Evolutionary conservation across 2,888 invertebrate genomes (phyloP), one percentile per base, ranked within the genome.

Genomic region (Margaritifera margaritifera): DNA sequence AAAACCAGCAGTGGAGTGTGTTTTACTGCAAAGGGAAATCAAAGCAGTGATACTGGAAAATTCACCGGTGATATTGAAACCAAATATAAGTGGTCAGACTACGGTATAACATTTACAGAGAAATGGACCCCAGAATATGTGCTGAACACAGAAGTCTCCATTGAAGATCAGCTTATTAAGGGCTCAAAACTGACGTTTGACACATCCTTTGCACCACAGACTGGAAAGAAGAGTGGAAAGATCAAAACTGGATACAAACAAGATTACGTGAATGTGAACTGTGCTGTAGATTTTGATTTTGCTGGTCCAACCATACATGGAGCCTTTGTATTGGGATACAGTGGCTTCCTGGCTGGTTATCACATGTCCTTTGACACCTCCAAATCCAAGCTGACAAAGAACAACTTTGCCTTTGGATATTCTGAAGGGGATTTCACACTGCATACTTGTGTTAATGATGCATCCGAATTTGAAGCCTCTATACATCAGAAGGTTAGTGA

Each of bases 101-200:
- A 90, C 84, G 92, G 98, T 82, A 90, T 98, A 70, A 96, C 97
- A 64, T 95, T 99, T 90, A 95, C 96, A 82, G 99, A 99, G 91
- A 99, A 96, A 91, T 99, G 99, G 99, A 98, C 96, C 91, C 99
- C 99, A 74, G 97, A 98, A 90, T 99, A 99, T 91, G 95, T 96
- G 67, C 92, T 99, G 80, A 87, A 89, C 65, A 96, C 97, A 64
- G 98, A 98, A 90, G 92, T 98, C 74, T 94, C 96, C 68, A 92
- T 98, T 69, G 94, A 95, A 88, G 97, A 99, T 91, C 95, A 97
- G 91, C 92, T 98, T 80, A 92, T 95, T 64, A 93, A 96, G 86
- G 99, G 99, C 71, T 93, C 98, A 69, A 98, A 98, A 90, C 88
- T 99, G 77, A 94, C 96, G 73, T 93, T 97, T 81, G 97, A 97